phyloP scores from a whole-genome alignment of 2,797 vertebrate species.

The Furcifer pardalis region DNA sequence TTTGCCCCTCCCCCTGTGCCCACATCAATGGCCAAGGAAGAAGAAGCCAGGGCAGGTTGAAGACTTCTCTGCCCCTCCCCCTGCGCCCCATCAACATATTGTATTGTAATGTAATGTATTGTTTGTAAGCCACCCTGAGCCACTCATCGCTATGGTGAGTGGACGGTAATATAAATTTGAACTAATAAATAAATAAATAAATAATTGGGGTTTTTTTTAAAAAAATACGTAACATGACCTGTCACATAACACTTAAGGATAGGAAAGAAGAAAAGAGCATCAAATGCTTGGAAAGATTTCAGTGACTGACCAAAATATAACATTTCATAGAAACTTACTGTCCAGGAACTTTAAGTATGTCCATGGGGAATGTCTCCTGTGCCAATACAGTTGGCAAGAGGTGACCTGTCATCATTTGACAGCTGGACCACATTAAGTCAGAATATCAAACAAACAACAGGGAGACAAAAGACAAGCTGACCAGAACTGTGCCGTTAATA shows the following conservation, averaged over 20 bases:
- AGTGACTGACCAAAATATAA: not conserved
- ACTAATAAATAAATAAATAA: too few species aligned
- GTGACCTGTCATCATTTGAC: not conserved
- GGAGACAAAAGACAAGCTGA: too few species aligned
- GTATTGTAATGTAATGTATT: too few species aligned
- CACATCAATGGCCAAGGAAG: too few species aligned
- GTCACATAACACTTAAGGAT: not conserved
- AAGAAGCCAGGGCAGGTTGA: too few species aligned
- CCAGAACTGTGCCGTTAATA: not conserved
- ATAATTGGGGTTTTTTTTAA: too few species aligned
- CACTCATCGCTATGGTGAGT: too few species aligned
- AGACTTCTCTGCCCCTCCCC: too few species aligned
- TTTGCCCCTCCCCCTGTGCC: too few species aligned
- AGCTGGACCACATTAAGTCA: not conserved
- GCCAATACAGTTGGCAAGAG: not conserved
- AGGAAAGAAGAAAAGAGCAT: not conserved
- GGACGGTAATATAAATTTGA: too few species aligned
- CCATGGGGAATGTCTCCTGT: not conserved
- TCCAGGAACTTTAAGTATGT: constrained; percentile 15
- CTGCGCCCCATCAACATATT: too few species aligned
- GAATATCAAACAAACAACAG: not conserved
- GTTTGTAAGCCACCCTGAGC: too few species aligned
- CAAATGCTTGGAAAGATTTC: constrained; percentile 21
- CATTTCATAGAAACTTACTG: constrained; percentile 15
- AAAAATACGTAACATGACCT: not conserved